Evolutionary conservation across 2,113 vertebrate genomes (phyloP), one percentile per base, ranked within the genome.

Genomic region (Lucifuga dentata): DNA sequence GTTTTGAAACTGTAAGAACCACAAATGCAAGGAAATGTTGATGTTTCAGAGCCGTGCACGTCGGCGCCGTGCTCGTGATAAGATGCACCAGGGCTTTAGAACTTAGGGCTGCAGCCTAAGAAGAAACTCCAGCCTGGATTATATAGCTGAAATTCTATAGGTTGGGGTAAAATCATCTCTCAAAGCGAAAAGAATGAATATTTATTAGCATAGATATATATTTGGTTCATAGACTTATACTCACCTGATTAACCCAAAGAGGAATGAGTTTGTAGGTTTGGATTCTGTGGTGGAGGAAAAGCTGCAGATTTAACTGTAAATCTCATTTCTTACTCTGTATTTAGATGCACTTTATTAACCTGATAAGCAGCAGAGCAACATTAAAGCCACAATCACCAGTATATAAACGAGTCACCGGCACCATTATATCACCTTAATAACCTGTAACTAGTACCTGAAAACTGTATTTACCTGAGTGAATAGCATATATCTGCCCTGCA

Each of bases 151-250:
- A 46, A 23, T 55, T 17, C 0, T 1, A 5, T 63, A 48, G 29
- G 51, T 17, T 52, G 60, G 75, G 68, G 11, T 59, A 33, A 51
- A 73, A 73, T 57, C 43, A 69, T 73, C 44, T 69, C 19, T 58
- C 63, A 3, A 68, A 53, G 15, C 53, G 11, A 48, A 41, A 29
- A 16, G 23, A 33, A 38, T 17, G n/a, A 68, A 7, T 74, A 82
- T 79, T 53, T 76, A 76, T 53, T 50, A 19, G 15, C 5, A 11
- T 44, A n/a, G 5, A 44, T 17, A 19, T 43, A 17, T 15, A n/a
- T 43, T 43, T 29, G 26, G 26, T 7, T 29, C 26, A 3, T 29
- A 5, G 7, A 5, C 26, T 56, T 49, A 56, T 0, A 53, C 62
- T 62, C 72, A 76, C 59, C 57, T 58, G 36, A 56, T n/a, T 12